phyloP scores from a whole-genome alignment of 2,797 vertebrate species.

The Natrix natrix region DNA sequence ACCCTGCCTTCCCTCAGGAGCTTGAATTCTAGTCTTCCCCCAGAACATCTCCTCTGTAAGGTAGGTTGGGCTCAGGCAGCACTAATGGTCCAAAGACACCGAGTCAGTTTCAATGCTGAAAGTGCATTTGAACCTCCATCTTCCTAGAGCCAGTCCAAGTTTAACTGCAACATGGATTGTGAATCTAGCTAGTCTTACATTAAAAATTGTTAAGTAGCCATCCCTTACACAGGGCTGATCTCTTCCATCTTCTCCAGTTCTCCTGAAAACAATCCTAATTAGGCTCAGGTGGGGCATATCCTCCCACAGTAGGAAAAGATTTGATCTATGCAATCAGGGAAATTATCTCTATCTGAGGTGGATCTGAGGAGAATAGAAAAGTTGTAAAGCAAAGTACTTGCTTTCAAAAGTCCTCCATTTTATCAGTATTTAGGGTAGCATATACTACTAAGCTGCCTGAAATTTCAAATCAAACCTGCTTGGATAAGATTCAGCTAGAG shows the following conservation, averaged over 20 bases:
- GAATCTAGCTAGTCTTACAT: neutral
- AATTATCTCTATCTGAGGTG: neutral
- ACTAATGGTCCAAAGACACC: neutral
- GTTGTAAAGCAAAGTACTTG: neutral
- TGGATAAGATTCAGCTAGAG: neutral
- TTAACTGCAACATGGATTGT: neutral
- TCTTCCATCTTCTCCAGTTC: neutral
- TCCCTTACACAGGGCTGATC: neutral
- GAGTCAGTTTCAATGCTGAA: neutral
- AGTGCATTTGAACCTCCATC: neutral
- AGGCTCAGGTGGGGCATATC: neutral
- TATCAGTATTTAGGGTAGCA: neutral
- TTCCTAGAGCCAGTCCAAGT: neutral
- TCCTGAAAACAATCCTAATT: neutral
- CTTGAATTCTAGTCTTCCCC: neutral
- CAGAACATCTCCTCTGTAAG: neutral
- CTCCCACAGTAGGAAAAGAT: neutral
- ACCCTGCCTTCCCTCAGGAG: neutral
- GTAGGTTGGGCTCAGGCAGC: neutral
- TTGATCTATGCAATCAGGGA: neutral
- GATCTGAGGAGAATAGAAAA: neutral
- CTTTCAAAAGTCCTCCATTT: neutral
- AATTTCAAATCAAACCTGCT: neutral
- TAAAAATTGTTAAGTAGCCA: neutral
- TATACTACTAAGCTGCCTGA: neutral